Conservation (phyloP, 2,113 vertebrate genomes). For the Limnothrissa miodon region DNA sequence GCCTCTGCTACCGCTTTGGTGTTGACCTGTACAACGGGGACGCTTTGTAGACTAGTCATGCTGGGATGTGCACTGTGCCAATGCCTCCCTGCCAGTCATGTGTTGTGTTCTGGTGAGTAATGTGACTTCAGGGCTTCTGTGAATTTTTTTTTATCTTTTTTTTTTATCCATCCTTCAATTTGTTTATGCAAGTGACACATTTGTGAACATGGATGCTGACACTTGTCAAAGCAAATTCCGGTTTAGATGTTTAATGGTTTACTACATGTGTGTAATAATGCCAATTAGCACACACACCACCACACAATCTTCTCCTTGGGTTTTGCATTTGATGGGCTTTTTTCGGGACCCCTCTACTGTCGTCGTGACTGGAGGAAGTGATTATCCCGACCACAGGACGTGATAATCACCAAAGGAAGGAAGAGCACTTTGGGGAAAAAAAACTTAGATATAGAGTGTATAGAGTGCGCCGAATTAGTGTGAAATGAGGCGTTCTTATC, state of each 20-base stretch:
- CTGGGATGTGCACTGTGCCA: neutral
- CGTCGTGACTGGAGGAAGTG: conserved; percentile 48
- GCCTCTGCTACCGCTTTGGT: neutral
- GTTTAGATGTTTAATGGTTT: neutral
- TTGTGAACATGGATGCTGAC: neutral
- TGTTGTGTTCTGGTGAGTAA: conserved; percentile 3
- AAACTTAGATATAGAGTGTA: neutral
- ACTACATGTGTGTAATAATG: neutral
- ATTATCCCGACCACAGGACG: conserved; percentile 61
- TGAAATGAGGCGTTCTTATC: conserved; percentile 54
- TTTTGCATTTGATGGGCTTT: neutral
- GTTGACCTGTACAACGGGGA: neutral
- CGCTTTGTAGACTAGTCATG: conserved; percentile 15
- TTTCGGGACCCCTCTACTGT: conserved; percentile 4
- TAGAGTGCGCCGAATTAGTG: conserved; percentile 47
- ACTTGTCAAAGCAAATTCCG: neutral
- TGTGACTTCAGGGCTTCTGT: neutral
- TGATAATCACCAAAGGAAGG: conserved; percentile 69
- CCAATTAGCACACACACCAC: neutral
- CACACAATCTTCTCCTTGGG: neutral
- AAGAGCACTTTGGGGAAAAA: conserved; percentile 20
- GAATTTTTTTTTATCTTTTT: no score
- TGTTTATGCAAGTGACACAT: conserved; percentile 5
- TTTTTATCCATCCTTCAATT: no score
- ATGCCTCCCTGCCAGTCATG: neutral